Percentiles rank a stretch among this genome's conserved stretches.
Conservation (phyloP, 1,140 invertebrate species). For the Rhagoletis zephyria region DNA sequence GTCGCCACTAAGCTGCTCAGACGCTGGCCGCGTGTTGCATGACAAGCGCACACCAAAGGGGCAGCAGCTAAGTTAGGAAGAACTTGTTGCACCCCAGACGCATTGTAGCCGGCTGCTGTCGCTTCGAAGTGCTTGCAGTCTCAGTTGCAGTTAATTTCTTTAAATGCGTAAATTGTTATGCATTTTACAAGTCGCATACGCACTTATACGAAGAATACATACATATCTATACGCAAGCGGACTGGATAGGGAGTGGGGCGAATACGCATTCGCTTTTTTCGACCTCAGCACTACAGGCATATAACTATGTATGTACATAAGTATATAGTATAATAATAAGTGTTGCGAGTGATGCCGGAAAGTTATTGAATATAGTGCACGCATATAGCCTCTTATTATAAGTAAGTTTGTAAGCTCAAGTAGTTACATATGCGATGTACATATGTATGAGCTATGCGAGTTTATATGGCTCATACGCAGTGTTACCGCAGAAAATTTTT, state of each 20-base stretch:
- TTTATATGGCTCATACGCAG: too few species aligned
- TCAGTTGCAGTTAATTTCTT: constrained; percentile 8
- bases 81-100: constrained; percentile 19
- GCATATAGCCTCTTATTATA: too few species aligned
- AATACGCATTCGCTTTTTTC: background rate
- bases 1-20: constrained; percentile 36
- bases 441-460: too few species aligned
- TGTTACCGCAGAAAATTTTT: too few species aligned
- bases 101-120: background rate
- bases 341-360: too few species aligned
- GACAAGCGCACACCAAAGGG: background rate
- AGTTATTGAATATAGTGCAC: too few species aligned
- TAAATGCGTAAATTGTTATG: constrained; percentile 54
- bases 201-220: background rate
- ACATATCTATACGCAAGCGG: background rate
- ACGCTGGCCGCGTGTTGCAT: constrained; percentile 35
- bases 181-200: constrained; percentile 46
- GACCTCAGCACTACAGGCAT: constrained; percentile 1
- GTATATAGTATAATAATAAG: background rate
- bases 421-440: too few species aligned
- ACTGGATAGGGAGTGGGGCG: background rate
- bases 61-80: background rate
- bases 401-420: too few species aligned
- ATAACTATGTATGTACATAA: background rate
- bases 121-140: background rate